Conservation (phyloP, 2,113 vertebrate genomes). For the Morphnarchus princeps region DNA sequence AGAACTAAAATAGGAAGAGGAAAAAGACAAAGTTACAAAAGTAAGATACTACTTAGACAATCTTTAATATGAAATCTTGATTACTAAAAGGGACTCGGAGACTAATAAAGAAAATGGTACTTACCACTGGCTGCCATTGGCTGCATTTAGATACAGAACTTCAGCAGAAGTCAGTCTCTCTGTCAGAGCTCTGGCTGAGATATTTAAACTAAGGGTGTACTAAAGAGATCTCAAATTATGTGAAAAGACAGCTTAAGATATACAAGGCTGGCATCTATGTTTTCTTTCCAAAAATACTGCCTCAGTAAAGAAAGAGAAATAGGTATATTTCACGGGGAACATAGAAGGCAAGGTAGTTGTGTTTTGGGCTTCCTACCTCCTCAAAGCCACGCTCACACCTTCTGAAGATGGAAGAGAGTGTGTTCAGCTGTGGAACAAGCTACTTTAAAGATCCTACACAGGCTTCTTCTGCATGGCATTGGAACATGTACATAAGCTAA, state of each 20-base stretch:
- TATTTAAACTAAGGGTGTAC: not conserved
- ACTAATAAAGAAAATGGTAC: not conserved
- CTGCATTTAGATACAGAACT: not conserved
- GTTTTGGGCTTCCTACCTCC: not conserved
- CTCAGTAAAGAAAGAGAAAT: not conserved
- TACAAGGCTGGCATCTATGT: not conserved
- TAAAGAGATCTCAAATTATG: not conserved
- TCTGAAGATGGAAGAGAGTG: not conserved
- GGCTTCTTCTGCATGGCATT: not conserved
- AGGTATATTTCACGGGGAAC: fast-evolving
- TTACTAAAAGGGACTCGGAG: not conserved
- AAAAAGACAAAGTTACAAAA: not conserved
- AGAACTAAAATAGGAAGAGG: not conserved
- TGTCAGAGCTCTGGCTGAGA: not conserved
- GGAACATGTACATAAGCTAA: not conserved
- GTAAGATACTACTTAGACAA: not conserved
- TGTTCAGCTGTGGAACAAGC: not conserved
- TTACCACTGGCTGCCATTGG: not conserved
- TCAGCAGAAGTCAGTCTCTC: not conserved
- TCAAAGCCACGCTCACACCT: not conserved
- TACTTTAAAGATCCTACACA: not conserved
- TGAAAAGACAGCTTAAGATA: not conserved
- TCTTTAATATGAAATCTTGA: not conserved
- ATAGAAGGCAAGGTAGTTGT: not conserved
- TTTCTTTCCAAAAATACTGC: not conserved